These are phyloP conservation scores for Agrilus mali DNA, from an alignment of 2,888 invertebrate genomes.

Conservation along the genomic window DNA sequence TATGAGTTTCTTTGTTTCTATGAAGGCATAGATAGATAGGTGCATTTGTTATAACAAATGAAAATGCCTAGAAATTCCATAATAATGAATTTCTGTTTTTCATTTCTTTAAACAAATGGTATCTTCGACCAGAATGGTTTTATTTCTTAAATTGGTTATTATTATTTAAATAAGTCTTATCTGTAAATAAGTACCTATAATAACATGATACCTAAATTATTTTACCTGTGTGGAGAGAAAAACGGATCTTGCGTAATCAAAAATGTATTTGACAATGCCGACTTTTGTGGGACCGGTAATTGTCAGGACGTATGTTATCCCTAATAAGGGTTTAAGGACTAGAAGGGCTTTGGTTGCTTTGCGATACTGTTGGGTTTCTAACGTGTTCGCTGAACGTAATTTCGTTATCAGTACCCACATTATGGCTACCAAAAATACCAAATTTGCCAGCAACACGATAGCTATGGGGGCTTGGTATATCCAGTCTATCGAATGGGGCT, in stretches of 20 bases:
- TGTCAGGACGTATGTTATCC: slow-evolving; percentile 80
- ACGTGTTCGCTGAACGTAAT: slow-evolving; percentile 76
- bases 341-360: slow-evolving; percentile 85
- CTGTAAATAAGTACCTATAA: neutral
- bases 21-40: too few relatives aligned
- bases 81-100: too few relatives aligned
- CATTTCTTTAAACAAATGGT: too few relatives aligned
- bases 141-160: too few relatives aligned
- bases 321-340: slow-evolving; percentile 85
- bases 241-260: slow-evolving; percentile 67
- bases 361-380: slow-evolving; percentile 81
- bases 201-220: slow-evolving; percentile 1
- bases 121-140: too few relatives aligned
- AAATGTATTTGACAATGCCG: slow-evolving; percentile 59
- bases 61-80: too few relatives aligned
- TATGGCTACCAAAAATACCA: slow-evolving; percentile 68
- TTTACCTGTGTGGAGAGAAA: slow-evolving; percentile 83
- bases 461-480: slow-evolving; percentile 78
- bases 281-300: slow-evolving; percentile 76
- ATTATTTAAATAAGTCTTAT: too few relatives aligned
- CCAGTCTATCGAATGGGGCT: slow-evolving; percentile 71
- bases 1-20: too few relatives aligned
- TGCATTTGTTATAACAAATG: too few relatives aligned
- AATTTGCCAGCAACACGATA: slow-evolving; percentile 67
- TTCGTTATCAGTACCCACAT: slow-evolving; percentile 93